These are phyloP conservation scores for Platyrinchus mystaceus DNA, from an alignment of 2,797 vertebrate genomes.

Conservation along the genomic window DNA sequence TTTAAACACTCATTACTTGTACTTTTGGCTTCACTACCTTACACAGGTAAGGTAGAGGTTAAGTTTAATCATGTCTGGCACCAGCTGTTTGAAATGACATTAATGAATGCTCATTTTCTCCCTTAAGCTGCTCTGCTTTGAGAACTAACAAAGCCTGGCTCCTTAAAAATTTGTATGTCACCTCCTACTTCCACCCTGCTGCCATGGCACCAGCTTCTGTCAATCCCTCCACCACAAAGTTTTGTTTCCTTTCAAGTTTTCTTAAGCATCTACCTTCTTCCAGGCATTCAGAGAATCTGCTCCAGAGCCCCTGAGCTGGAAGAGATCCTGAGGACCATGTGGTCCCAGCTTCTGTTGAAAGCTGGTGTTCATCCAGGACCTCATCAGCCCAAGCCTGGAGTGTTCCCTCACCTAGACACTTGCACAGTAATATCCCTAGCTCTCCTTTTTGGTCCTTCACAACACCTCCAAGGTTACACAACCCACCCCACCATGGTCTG, in stretches of 20 bases:
- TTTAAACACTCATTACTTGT: neutral
- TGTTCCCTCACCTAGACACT: neutral
- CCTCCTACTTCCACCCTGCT: neutral
- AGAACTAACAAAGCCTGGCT: neutral
- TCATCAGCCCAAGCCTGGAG: neutral
- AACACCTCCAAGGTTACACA: neutral
- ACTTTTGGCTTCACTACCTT: neutral
- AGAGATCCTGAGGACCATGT: neutral
- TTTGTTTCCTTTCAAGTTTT: neutral
- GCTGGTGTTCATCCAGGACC: neutral
- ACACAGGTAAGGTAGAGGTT: neutral
- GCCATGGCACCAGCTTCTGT: neutral
- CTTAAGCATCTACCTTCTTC: neutral
- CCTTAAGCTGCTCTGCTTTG: neutral
- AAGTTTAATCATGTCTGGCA: neutral
- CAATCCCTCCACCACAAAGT: neutral
- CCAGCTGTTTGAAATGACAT: neutral
- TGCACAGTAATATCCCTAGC: neutral
- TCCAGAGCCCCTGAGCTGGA: neutral
- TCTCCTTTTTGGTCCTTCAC: neutral
- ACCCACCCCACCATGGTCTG: too few relatives aligned
- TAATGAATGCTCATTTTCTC: neutral
- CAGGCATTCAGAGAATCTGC: neutral
- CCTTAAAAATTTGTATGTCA: neutral
- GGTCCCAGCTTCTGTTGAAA: neutral